Evolutionary conservation across 2,797 vertebrate genomes (phyloP).

Genomic region (Pyrrhura leucotis): DNA sequence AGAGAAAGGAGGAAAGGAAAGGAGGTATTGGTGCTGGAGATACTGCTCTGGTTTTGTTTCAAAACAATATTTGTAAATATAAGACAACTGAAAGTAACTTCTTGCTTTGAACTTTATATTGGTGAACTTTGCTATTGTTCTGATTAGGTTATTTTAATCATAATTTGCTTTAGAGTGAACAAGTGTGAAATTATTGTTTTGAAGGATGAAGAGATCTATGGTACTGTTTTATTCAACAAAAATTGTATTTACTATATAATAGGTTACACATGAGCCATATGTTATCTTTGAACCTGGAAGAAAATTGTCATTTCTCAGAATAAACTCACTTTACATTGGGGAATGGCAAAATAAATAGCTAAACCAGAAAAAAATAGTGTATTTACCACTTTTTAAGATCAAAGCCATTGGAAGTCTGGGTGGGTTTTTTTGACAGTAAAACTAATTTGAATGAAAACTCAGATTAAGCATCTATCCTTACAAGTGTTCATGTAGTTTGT

Average conservation of each 20-base stretch:
- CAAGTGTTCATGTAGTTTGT: not conserved
- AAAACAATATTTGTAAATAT: not conserved
- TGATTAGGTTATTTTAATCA: not conserved
- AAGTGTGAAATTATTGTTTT: not conserved
- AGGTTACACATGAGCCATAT: not conserved
- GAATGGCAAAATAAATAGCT: not conserved
- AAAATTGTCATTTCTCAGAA: not conserved
- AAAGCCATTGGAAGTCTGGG: not conserved
- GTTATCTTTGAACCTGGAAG: not conserved
- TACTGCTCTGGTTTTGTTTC: not conserved
- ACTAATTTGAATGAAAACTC: not conserved
- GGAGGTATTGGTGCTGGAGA: not conserved
- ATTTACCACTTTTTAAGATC: not conserved
- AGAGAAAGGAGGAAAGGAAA: not conserved
- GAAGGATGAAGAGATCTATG: not conserved
- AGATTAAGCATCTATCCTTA: not conserved
- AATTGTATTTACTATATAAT: not conserved
- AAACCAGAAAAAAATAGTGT: not conserved
- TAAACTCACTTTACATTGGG: not conserved
- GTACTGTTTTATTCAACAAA: not conserved
- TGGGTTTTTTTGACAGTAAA: accelerated
- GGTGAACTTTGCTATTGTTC: not conserved
- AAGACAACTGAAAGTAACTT: not conserved
- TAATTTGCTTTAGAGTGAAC: not conserved
- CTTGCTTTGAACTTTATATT: not conserved